Base-by-base conservation (phyloP, 2,797 vertebrate genomes). In the Siniperca obscura region DNA sequence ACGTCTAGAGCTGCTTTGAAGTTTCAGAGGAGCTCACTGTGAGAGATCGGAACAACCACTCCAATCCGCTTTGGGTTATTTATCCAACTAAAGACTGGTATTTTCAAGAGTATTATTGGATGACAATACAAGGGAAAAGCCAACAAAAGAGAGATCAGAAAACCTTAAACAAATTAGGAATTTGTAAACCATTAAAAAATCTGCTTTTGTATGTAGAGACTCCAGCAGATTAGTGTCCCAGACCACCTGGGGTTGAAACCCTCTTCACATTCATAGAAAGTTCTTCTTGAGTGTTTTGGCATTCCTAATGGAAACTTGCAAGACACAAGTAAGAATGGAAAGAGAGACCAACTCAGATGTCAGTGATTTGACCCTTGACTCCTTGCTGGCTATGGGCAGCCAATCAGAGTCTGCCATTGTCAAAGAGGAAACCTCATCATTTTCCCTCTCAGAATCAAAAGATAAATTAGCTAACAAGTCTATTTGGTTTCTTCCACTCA, bases 1-100 rank as follows among this genome's bases (percentile, higher is more conserved):
- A 88, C 69, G 80, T 91, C 86, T 90, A 90, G 74, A 84, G 76
- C 76, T 22, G 68, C 94, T 96, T 95, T 95, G 93, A 95, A 93
- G 93, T 93, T 79, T 84, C 78, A 82, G 77, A 77, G 74, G 70
- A 77, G 86, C 76, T 91, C 79, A 85, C 82, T 90, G 70, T 89
- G 70, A 79, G 67, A 80, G 66, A 84, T 78, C 62, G 85, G 83
- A 83, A 80, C 74, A 77, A 85, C 81, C 76, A 79, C 85, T 85
- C 80, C 85, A 84, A 76, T 87, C 85, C 64, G 85, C 91, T 87
- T 62, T 78, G 76, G 89, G 91, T 91, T 95, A 91, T 95, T 95
- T 94, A 94, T 93, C 92, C 89, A 93, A 73, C 82, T 71, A 92
- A 81, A 83, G 88, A 86, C 85, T 16, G 80, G 84, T 86, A 80